phyloP scores from a whole-genome alignment of 2,113 vertebrate species.

The Lampris megalopsis region DNA sequence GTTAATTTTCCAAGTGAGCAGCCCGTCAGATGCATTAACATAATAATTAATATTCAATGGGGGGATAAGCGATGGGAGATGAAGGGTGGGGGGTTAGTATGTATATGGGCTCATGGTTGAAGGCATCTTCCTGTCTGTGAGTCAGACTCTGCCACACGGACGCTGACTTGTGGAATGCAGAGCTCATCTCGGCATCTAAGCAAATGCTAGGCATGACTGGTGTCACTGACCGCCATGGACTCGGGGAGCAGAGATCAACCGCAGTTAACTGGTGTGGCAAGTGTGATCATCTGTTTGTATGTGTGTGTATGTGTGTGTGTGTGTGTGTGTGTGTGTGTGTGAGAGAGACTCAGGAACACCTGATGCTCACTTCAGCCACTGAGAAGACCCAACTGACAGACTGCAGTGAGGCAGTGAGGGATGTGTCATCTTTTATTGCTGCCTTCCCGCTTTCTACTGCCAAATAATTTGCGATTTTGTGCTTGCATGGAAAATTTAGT shows the following conservation, averaged over 20 bases:
- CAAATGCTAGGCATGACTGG: neutral
- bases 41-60: constrained; percentile 49
- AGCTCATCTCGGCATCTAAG: constrained; percentile 50
- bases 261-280: neutral
- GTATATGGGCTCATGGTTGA: neutral
- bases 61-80: neutral
- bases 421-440: neutral
- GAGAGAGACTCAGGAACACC: neutral
- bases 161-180: constrained; percentile 38
- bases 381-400: neutral
- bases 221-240: constrained; percentile 12
- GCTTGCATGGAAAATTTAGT: neutral
- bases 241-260: neutral
- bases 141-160: constrained; percentile 32
- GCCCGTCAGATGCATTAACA: constrained; percentile 66
- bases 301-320: neutral
- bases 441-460: neutral
- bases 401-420: neutral
- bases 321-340: neutral
- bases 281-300: constrained; percentile 1
- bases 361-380: neutral
- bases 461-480: neutral
- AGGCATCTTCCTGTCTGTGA: constrained; percentile 26
- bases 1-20: constrained; percentile 76
- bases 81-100: constrained; percentile 19